phyloP scores from a whole-genome alignment of 1,140 invertebrate genomes.

The Papilio polytes region DNA sequence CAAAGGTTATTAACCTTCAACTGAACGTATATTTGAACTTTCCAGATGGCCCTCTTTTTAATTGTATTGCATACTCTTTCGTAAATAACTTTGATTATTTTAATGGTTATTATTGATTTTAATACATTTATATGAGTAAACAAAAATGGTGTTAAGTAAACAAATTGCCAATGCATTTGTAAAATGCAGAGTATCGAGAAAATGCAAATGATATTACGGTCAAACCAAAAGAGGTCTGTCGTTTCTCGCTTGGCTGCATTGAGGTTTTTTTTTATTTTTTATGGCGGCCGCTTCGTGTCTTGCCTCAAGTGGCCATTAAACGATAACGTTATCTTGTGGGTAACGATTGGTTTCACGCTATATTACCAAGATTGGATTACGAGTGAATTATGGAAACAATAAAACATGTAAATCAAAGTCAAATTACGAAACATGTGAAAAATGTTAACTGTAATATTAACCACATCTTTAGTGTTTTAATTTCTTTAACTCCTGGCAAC shows the following conservation, averaged over 20 bases:
- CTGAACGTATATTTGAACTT: slow-evolving; percentile 12
- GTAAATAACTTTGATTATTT: background rate
- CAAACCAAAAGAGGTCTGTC: slow-evolving; percentile 60
- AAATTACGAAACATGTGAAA: slow-evolving; percentile 6
- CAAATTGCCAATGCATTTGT: slow-evolving; percentile 43
- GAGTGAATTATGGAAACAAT: slow-evolving; percentile 36
- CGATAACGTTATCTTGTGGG: slow-evolving; percentile 69
- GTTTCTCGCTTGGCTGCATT: slow-evolving; percentile 52
- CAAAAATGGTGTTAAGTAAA: slow-evolving; percentile 34
- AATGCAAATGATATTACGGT: slow-evolving; percentile 70
- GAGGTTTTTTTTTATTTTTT: slow-evolving; percentile 64
- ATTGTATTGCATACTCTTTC: background rate
- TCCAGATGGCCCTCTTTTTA: slow-evolving; percentile 19
- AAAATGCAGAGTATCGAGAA: slow-evolving; percentile 45
- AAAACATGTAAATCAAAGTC: slow-evolving; percentile 17
- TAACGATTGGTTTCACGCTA: slow-evolving; percentile 70
- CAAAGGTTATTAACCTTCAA: slow-evolving; percentile 11
- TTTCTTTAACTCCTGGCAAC: background rate
- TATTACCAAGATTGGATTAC: slow-evolving; percentile 48
- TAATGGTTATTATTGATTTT: background rate
- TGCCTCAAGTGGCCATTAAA: slow-evolving; percentile 68
- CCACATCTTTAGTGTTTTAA: background rate
- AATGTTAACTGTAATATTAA: slow-evolving; percentile 6
- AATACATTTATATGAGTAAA: background rate
- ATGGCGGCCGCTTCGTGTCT: slow-evolving; percentile 48